Evolutionary conservation across 2,888 invertebrate species (phyloP).

Genomic region (Nephrocerus scutellatus): DNA sequence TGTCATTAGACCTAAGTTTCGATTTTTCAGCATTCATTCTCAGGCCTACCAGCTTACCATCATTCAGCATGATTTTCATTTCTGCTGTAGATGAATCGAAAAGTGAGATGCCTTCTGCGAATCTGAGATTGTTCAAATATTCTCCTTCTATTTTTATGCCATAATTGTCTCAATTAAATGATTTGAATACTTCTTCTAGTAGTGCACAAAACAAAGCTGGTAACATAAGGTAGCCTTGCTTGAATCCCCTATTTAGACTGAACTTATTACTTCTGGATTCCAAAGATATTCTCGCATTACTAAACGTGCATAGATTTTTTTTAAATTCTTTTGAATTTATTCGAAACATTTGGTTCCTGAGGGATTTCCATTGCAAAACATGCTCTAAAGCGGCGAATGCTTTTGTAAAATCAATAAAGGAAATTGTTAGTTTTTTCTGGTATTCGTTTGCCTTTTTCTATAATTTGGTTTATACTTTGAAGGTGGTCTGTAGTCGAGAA

Average conservation of each 20-base stretch:
- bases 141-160: too few species aligned
- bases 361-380: too few species aligned
- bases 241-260: neutral
- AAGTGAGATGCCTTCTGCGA: neutral
- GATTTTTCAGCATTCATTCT: too few species aligned
- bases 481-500: too few species aligned
- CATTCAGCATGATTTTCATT: constrained; percentile 3
- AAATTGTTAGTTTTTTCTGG: too few species aligned
- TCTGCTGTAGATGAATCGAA: constrained; percentile 4
- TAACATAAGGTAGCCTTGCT: constrained; percentile 2
- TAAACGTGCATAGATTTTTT: constrained; percentile 28
- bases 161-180: neutral
- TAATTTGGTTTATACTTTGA: too few species aligned
- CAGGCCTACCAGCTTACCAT: too few species aligned
- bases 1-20: neutral
- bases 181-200: constrained; percentile 1
- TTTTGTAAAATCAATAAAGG: too few species aligned
- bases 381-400: too few species aligned
- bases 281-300: neutral
- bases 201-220: constrained; percentile 3
- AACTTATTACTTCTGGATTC: neutral
- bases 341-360: constrained; percentile 34
- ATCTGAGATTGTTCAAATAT: constrained; percentile 1
- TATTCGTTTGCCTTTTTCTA: too few species aligned
- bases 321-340: constrained; percentile 34